A percentile compares a stretch with the other conserved stretches of the same genome.
Conservation (phyloP, 2,113 vertebrate genomes). For the Colinus virginianus region DNA sequence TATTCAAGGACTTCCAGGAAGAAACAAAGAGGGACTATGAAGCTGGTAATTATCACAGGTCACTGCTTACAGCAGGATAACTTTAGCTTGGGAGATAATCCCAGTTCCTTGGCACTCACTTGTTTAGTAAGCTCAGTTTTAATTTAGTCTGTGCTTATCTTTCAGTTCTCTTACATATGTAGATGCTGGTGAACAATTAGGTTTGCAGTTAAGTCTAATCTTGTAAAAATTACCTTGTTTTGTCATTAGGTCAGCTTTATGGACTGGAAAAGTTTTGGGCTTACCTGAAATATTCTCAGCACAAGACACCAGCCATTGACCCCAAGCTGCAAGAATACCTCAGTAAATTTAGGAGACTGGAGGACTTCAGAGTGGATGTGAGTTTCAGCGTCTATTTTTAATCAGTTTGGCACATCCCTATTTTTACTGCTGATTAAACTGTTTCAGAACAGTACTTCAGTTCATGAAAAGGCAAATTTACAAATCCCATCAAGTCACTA, state of each 20-base stretch:
- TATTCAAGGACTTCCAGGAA: slow-evolving; percentile 96
- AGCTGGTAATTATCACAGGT: slow-evolving; percentile 84
- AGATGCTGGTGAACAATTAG: background rate
- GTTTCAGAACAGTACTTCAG: background rate
- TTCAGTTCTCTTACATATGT: background rate
- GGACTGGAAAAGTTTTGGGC: slow-evolving; percentile 99
- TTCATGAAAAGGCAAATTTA: background rate
- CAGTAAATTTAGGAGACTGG: slow-evolving; percentile 90
- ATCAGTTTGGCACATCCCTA: background rate
- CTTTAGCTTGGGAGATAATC: background rate
- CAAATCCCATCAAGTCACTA: background rate
- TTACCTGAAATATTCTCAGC: slow-evolving; percentile 92
- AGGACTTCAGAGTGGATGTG: slow-evolving; percentile 96
- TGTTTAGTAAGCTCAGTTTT: background rate
- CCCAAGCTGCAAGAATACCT: slow-evolving; percentile 91
- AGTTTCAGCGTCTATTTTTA: slow-evolving; percentile 60
- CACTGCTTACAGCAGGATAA: background rate
- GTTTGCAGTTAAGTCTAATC: background rate
- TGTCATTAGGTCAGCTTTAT: slow-evolving; percentile 90
- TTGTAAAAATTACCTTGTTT: slow-evolving; percentile 9
- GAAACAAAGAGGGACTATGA: slow-evolving; percentile 95
- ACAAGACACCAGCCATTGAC: slow-evolving; percentile 86
- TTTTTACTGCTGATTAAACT: background rate
- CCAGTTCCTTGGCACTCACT: background rate
- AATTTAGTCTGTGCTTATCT: background rate